phyloP scores from a whole-genome alignment of 2,797 vertebrate genomes.

The Tolypeutes matacus region DNA sequence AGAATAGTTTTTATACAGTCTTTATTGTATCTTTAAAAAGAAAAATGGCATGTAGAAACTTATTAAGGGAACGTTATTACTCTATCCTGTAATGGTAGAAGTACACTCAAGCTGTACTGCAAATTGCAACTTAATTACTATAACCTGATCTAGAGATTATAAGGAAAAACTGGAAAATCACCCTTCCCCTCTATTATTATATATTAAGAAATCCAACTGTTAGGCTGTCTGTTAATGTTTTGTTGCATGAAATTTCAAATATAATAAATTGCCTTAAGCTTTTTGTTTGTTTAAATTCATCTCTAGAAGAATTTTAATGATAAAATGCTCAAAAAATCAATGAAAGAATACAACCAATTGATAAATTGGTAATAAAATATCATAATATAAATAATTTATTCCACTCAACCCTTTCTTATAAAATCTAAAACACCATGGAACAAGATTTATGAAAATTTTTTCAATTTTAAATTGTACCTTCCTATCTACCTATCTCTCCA shows the following conservation, averaged over 20 bases:
- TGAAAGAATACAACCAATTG: not conserved
- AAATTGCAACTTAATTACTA: not conserved
- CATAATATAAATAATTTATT: not conserved
- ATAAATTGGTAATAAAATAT: not conserved
- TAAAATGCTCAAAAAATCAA: slow-evolving; percentile 18
- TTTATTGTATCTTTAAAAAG: not conserved
- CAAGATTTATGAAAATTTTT: not conserved
- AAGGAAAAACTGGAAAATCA: not conserved
- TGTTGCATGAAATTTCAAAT: not conserved
- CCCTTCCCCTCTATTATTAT: not conserved
- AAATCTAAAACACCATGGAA: slow-evolving; percentile 24
- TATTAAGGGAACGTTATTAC: not conserved
- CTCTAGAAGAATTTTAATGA: not conserved
- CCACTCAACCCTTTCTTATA: not conserved
- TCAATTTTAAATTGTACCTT: not conserved
- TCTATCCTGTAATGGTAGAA: not conserved
- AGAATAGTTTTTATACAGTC: not conserved
- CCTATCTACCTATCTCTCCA: not conserved
- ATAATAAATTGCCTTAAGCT: not conserved
- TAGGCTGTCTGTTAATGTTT: not conserved
- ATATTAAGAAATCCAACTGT: not conserved
- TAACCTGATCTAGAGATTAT: not conserved
- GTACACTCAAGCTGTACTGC: not conserved
- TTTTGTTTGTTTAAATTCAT: not conserved
- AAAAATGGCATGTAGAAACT: not conserved